A percentile compares a stretch with the other conserved stretches of the same genome.
These are phyloP conservation scores for Serrognathus titanus DNA, from an alignment of 2,888 invertebrate species.

Conservation along the genomic window DNA sequence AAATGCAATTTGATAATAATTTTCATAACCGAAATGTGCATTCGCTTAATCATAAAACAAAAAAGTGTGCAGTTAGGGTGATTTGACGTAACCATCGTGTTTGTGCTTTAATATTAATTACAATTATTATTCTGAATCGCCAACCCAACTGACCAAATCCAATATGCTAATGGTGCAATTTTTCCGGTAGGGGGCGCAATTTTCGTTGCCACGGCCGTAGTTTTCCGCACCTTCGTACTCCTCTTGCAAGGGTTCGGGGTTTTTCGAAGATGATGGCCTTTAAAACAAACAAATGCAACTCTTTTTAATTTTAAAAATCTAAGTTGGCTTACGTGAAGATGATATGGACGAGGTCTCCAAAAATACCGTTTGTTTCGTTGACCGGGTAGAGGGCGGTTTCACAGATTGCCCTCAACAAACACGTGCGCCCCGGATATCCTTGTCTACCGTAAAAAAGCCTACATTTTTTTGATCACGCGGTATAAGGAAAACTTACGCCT, in stretches of 20 bases:
- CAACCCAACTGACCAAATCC: constrained; percentile 49
- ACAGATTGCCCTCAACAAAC: constrained; percentile 70
- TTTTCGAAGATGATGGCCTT: constrained; percentile 65
- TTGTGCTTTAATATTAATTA: not conserved
- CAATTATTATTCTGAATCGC: constrained; percentile 21
- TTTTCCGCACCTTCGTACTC: constrained; percentile 34
- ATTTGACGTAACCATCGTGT: no score
- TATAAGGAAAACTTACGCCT: constrained; percentile 28
- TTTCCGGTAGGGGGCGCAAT: constrained; percentile 53
- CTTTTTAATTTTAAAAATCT: not conserved
- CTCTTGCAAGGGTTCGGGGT: constrained; percentile 20
- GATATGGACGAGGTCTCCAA: constrained; percentile 71
- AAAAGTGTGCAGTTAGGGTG: no score
- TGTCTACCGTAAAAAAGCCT: constrained; percentile 46
- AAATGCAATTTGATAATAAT: no score
- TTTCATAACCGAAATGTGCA: no score
- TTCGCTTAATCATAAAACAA: no score
- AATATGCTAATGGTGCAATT: constrained; percentile 56
- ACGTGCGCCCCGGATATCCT: constrained; percentile 62
- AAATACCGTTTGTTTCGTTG: constrained; percentile 58
- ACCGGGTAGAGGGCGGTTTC: constrained; percentile 68
- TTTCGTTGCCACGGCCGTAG: constrained; percentile 40
- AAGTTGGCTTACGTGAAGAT: constrained; percentile 60
- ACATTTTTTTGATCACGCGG: no score
- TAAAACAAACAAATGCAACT: constrained; percentile 24